Evolutionary conservation across 2,888 invertebrate genomes (phyloP).

Genomic region (Orthosia gothica): DNA sequence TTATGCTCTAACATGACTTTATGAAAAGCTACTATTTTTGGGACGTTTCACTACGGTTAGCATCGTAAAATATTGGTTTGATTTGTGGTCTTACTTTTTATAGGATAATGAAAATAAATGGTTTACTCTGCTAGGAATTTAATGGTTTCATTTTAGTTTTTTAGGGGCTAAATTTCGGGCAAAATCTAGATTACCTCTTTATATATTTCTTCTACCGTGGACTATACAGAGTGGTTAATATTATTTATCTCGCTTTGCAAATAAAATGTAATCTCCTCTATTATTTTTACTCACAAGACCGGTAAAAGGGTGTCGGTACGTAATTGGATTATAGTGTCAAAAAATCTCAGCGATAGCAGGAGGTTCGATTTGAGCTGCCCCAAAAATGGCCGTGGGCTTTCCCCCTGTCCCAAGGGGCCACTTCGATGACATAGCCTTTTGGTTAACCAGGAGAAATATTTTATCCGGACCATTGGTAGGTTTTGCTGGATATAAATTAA

Average conservation of each 20-base stretch:
- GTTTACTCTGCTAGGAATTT: slow-evolving; percentile 43
- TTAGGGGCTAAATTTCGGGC: slow-evolving; percentile 7
- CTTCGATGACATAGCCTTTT: slow-evolving; percentile 21
- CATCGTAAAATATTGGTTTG: slow-evolving; percentile 54
- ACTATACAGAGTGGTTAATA: background rate
- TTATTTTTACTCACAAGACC: background rate
- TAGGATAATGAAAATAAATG: slow-evolving; percentile 61
- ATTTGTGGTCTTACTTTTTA: slow-evolving; percentile 59
- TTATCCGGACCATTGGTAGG: background rate
- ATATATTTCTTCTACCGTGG: background rate
- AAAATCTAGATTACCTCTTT: slow-evolving; percentile 13
- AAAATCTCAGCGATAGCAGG: slow-evolving; percentile 39
- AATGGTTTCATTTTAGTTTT: slow-evolving; percentile 47
- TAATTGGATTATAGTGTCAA: slow-evolving; percentile 46
- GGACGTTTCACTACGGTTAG: slow-evolving; percentile 33
- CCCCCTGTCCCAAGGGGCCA: slow-evolving; percentile 32
- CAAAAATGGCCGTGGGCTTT: slow-evolving; percentile 15
- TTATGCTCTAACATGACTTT: slow-evolving; percentile 50
- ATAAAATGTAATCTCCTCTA: background rate
- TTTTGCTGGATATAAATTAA: too few species aligned
- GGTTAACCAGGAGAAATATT: background rate
- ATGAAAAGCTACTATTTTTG: slow-evolving; percentile 43
- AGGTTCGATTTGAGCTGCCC: slow-evolving; percentile 44
- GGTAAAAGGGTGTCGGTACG: background rate
- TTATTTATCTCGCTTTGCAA: background rate